Evolutionary conservation across 2,113 vertebrate genomes (phyloP).

Genomic region (Platysternon megacephalum): DNA sequence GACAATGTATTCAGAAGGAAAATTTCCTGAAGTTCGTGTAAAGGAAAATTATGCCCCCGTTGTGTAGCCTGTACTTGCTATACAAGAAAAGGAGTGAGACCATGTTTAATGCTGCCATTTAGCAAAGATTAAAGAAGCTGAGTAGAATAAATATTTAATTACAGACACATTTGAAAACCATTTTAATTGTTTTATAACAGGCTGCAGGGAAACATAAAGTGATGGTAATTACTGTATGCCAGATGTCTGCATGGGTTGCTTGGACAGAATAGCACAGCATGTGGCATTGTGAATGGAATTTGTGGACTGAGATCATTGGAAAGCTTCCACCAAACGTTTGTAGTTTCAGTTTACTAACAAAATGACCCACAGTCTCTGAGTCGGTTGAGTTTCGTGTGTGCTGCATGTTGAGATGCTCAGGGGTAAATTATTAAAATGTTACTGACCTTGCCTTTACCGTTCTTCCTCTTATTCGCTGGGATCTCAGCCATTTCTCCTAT

Average conservation of each 20-base stretch:
- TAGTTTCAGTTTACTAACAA: neutral
- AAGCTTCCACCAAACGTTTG: neutral
- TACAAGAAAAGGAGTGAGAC: neutral
- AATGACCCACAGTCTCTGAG: neutral
- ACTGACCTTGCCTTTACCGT: neutral
- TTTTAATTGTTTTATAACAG: conserved; percentile 66
- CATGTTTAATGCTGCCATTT: neutral
- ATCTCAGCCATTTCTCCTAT: neutral
- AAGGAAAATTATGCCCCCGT: neutral
- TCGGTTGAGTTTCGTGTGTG: neutral
- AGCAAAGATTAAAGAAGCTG: neutral
- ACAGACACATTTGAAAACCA: conserved; percentile 21
- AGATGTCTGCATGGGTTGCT: neutral
- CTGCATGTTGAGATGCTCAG: neutral
- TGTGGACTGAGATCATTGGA: conserved; percentile 7
- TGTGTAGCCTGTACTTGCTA: neutral
- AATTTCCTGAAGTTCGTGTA: neutral
- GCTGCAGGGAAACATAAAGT: conserved; percentile 70
- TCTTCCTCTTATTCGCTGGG: neutral
- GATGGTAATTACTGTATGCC: conserved; percentile 48
- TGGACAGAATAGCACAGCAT: neutral
- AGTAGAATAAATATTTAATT: conserved; percentile 17
- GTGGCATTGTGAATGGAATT: neutral
- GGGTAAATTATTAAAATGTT: neutral
- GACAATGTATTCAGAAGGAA: neutral